Evolutionary conservation across 2,113 vertebrate genomes (phyloP), one percentile per base, ranked within the genome.

Genomic region (Megatriorchis doriae): DNA sequence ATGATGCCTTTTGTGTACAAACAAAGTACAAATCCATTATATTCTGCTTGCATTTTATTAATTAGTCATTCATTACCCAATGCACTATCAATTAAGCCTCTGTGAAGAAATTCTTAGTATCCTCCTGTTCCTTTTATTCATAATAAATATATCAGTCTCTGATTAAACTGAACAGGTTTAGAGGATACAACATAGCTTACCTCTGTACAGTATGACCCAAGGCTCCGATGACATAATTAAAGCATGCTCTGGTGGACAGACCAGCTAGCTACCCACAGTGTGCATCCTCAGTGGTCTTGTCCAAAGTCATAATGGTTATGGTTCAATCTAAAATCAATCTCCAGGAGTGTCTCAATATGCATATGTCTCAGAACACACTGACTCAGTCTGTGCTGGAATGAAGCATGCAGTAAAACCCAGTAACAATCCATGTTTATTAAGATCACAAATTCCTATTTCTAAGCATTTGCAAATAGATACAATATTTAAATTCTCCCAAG

Each of bases 1-100:
- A 95, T 87, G 93, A 95, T 89, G 95, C 21, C 8, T 94, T 84
- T 79, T 95, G 89, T 94, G 75, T 93, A 94, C 93, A 95, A 97
- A 91, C 81, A 95, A 85, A 91, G 71, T 77, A 83, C 53, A 94
- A 90, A 95, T 88, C 83, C 81, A 90, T 96, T 97, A 74, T 92
- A 80, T 81, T 94, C 72, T 38, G 34, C 48, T 72, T 83, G 89
- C 47, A 7, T 88, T 90, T 91, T 89, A 94, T 97, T 97, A 93
- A 96, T 95, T 95, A 92, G 65, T 84, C 88, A 70, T 93, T 95
- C 62, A 45, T 88, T 88, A 75, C 38, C n/a, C 68, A 72, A 29
- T 80, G 52, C 68, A 79, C 90, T 94, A 83, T 96, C 93, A 96
- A 66, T 93, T 91, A 95, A 85, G 58, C 42, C 27, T 61, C 80